Evolutionary conservation across 2,888 invertebrate genomes (phyloP).

Genomic region (Chaetogeoica ovagalla): DNA sequence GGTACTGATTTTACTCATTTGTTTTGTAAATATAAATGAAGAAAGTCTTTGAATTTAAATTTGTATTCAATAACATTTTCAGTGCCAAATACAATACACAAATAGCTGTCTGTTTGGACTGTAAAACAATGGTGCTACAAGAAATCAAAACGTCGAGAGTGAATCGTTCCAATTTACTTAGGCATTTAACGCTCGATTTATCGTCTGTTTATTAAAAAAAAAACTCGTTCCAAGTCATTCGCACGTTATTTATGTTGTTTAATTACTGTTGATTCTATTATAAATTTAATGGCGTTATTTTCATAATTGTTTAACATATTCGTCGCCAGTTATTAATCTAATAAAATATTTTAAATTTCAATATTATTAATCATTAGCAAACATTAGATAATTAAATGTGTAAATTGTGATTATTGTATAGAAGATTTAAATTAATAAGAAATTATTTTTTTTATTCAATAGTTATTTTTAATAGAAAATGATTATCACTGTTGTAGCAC

Average conservation of each 20-base stretch:
- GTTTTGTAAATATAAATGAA: not conserved
- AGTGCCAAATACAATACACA: slow-evolving; percentile 59
- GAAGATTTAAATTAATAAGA: not conserved
- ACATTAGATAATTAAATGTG: no score
- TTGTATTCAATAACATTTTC: not conserved
- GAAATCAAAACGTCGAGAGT: slow-evolving; percentile 88
- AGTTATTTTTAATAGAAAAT: slow-evolving; percentile 5
- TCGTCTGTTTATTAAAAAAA: slow-evolving; percentile 71
- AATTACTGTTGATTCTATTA: no score
- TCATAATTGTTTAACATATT: slow-evolving; percentile 18
- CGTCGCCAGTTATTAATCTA: slow-evolving; percentile 2
- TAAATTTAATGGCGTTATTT: not conserved
- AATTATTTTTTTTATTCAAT: not conserved
- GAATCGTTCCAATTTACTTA: slow-evolving; percentile 78
- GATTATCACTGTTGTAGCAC: not conserved
- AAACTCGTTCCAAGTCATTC: slow-evolving; percentile 2
- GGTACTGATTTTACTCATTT: slow-evolving; percentile 12
- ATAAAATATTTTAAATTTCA: slow-evolving; percentile 12
- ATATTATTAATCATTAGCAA: not conserved
- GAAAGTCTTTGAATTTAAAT: not conserved
- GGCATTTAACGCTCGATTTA: slow-evolving; percentile 79
- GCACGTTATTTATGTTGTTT: slow-evolving; percentile 5
- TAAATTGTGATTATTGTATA: not conserved
- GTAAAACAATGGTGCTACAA: slow-evolving; percentile 90
- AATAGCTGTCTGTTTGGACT: slow-evolving; percentile 92